phyloP scores from a whole-genome alignment of 2,797 vertebrate genomes.

The Setipinna tenuifilis region DNA sequence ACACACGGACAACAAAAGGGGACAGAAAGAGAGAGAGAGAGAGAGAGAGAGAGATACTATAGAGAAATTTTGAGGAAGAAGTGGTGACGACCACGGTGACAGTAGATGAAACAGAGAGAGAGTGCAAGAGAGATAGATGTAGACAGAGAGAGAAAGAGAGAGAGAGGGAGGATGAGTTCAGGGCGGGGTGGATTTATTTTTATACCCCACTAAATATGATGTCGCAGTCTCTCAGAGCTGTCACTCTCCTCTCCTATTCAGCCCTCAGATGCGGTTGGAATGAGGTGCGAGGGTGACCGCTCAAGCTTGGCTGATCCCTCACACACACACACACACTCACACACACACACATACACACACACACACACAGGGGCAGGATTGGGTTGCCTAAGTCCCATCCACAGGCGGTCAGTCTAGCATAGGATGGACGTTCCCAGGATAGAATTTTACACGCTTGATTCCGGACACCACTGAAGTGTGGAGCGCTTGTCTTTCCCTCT shows the following conservation, averaged over 20 bases:
- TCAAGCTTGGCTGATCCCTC: conserved; percentile 58
- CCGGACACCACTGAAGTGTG: conserved; percentile 18
- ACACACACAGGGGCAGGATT: conserved; percentile 49
- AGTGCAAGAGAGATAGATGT: not conserved
- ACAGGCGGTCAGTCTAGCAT: conserved; percentile 34
- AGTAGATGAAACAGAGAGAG: not conserved
- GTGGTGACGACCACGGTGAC: not conserved
- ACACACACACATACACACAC: conserved; percentile 11
- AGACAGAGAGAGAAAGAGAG: conserved; percentile 16
- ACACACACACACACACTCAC: not conserved
- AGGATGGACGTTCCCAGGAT: conserved; percentile 44
- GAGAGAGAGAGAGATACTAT: not conserved
- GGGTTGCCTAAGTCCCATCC: conserved; percentile 55
- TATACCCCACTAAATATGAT: conserved; percentile 38
- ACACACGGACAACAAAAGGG: not conserved
- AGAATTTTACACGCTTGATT: conserved; percentile 40
- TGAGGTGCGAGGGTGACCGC: conserved; percentile 33
- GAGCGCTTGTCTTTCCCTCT: not conserved
- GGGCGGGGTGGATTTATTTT: conserved; percentile 29
- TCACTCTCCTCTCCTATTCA: conserved; percentile 37
- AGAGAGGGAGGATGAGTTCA: not conserved
- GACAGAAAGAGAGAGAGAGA: not conserved
- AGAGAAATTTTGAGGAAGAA: not conserved
- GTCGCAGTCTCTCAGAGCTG: conserved; percentile 35
- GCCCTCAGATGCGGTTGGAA: conserved; percentile 43